These are phyloP conservation scores for Phoenicopterus ruber DNA, from an alignment of 2,113 vertebrate species.

Conservation along the genomic window DNA sequence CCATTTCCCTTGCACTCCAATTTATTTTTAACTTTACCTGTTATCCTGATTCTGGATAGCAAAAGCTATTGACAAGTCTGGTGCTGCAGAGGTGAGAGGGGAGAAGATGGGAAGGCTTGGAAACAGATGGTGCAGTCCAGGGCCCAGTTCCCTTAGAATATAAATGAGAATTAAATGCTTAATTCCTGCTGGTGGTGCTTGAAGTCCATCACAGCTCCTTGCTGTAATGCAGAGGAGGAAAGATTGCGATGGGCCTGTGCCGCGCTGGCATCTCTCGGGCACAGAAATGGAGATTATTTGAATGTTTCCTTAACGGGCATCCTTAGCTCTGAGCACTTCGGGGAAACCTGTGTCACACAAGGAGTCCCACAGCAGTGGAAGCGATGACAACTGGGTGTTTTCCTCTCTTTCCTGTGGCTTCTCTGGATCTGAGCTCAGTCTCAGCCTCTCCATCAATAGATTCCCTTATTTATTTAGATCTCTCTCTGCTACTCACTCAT, in stretches of 20 bases:
- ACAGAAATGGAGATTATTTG: neutral
- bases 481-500: neutral
- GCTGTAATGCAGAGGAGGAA: neutral
- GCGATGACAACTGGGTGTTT: neutral
- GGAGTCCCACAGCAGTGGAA: neutral
- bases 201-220: neutral
- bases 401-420: neutral
- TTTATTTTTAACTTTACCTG: neutral
- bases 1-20: neutral
- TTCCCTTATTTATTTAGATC: neutral
- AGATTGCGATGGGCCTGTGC: neutral
- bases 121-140: neutral
- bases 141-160: neutral
- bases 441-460: neutral
- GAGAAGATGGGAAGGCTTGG: neutral
- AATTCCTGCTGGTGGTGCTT: neutral
- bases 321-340: neutral
- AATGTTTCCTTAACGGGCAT: neutral
- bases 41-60: neutral
- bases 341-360: neutral
- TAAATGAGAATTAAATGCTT: constrained; percentile 5
- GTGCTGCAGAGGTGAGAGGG: neutral
- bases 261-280: neutral
- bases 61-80: neutral
- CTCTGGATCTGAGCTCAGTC: neutral